Percentiles rank a stretch among this genome's conserved stretches.
phyloP scores from a whole-genome alignment of 2,888 invertebrate species.

The Steinernema carpocapsae region DNA sequence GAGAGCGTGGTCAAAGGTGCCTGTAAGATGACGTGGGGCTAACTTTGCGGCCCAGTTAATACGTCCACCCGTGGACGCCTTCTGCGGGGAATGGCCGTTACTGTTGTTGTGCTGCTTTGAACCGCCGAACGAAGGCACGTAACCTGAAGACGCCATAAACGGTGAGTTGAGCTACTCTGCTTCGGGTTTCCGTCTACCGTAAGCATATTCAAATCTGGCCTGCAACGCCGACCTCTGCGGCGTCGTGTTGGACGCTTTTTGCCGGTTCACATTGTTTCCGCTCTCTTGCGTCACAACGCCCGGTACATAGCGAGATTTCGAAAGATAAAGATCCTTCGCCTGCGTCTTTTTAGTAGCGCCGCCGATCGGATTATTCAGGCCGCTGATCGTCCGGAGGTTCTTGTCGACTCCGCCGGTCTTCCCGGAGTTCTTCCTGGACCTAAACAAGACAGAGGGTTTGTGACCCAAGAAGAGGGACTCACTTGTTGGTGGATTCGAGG shows the following conservation, averaged over 20 bases:
- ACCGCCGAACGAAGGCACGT: constrained; percentile 57
- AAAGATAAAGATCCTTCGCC: constrained; percentile 81
- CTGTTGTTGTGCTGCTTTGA: constrained; percentile 38
- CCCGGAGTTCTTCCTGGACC: constrained; percentile 23
- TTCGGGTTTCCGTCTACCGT: constrained; percentile 52
- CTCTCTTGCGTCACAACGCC: constrained; percentile 71
- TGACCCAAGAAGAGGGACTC: neutral
- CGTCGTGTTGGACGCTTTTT: constrained; percentile 29
- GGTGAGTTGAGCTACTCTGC: constrained; percentile 29
- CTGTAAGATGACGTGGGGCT: constrained; percentile 44
- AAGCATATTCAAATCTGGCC: constrained; percentile 68
- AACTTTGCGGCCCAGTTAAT: constrained; percentile 85
- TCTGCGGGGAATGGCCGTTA: constrained; percentile 40
- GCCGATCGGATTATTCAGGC: neutral
- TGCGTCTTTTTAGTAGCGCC: constrained; percentile 63
- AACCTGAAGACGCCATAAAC: constrained; percentile 43
- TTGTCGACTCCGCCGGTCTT: constrained; percentile 36
- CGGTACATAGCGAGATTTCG: constrained; percentile 81
- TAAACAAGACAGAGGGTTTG: neutral
- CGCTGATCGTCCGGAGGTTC: constrained; percentile 28
- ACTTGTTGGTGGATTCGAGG: constrained; percentile 15
- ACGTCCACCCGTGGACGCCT: constrained; percentile 72
- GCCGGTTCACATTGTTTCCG: constrained; percentile 42
- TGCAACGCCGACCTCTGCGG: constrained; percentile 58
- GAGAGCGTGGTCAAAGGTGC: neutral